Conservation (phyloP, 2,888 invertebrate species). For the Leucophenga montana region DNA sequence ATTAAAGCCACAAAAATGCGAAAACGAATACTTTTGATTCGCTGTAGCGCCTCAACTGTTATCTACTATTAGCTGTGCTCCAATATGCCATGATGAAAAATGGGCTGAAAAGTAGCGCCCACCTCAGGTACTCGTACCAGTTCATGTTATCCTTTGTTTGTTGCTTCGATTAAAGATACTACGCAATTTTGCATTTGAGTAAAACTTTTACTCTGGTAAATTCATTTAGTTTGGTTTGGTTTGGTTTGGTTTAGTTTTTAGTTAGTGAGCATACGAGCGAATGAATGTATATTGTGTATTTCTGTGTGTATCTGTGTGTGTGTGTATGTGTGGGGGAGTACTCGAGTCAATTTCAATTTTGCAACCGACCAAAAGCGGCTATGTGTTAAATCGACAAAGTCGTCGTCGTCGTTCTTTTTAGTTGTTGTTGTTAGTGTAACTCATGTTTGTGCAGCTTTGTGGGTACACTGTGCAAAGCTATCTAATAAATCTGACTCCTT, state of each 20-base stretch:
- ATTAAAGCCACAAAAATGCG: no score
- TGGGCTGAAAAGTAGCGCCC: background rate
- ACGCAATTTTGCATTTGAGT: no score
- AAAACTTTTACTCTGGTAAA: no score
- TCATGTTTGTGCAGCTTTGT: constrained; percentile 56
- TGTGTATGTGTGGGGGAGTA: no score
- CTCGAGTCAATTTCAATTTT: constrained; percentile 54
- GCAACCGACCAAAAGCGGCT: constrained; percentile 34
- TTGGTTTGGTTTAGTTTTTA: no score
- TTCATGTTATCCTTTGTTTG: background rate
- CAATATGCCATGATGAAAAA: background rate
- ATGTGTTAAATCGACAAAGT: constrained; percentile 42
- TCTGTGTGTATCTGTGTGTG: no score
- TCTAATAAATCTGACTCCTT: no score
- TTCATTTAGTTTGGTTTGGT: no score
- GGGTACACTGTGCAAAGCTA: constrained; percentile 17
- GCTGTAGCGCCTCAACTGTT: background rate
- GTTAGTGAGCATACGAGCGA: no score
- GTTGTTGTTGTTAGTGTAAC: constrained; percentile 16
- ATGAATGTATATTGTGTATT: no score
- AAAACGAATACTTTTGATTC: constrained; percentile 12
- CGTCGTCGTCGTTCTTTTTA: background rate
- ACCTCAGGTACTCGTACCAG: background rate
- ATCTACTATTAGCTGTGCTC: no score
- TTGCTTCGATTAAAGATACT: background rate